phyloP scores from a whole-genome alignment of 2,113 vertebrate genomes.

The Furnarius figulus region DNA sequence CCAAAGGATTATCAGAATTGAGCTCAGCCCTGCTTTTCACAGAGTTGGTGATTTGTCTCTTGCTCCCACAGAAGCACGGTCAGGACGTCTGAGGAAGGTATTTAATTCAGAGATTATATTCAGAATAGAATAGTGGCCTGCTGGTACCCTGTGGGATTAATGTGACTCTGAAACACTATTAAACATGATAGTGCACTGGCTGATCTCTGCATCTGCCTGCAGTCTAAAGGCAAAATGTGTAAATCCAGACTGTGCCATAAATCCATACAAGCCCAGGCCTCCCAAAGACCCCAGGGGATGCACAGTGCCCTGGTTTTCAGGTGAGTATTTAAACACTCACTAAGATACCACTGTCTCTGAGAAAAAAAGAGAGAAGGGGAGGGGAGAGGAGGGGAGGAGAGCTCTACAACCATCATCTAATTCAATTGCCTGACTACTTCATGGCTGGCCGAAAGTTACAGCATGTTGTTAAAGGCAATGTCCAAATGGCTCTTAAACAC shows the following conservation, averaged over 20 bases:
- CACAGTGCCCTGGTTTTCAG: neutral
- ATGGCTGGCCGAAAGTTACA: too few species aligned
- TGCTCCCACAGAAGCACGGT: neutral
- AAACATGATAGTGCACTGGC: neutral
- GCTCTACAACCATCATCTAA: neutral
- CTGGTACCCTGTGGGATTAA: neutral
- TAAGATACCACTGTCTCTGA: too few species aligned
- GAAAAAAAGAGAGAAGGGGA: neutral
- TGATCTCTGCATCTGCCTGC: neutral
- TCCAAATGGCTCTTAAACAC: too few species aligned
- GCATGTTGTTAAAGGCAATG: too few species aligned
- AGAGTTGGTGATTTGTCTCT: neutral
- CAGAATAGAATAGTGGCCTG: neutral
- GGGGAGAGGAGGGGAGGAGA: too few species aligned
- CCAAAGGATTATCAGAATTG: neutral
- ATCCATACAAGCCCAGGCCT: neutral
- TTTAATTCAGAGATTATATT: constrained; percentile 9
- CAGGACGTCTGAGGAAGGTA: neutral
- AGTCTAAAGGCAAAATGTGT: neutral
- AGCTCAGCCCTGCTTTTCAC: neutral
- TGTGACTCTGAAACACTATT: neutral
- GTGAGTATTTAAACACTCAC: neutral
- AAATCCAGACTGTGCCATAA: neutral
- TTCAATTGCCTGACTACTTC: neutral
- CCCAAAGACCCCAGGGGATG: neutral